A percentile compares a stretch with the other conserved stretches of the same genome.
Evolutionary conservation across 2,888 invertebrate species (phyloP).

Genomic region (Tethea ocularis): DNA sequence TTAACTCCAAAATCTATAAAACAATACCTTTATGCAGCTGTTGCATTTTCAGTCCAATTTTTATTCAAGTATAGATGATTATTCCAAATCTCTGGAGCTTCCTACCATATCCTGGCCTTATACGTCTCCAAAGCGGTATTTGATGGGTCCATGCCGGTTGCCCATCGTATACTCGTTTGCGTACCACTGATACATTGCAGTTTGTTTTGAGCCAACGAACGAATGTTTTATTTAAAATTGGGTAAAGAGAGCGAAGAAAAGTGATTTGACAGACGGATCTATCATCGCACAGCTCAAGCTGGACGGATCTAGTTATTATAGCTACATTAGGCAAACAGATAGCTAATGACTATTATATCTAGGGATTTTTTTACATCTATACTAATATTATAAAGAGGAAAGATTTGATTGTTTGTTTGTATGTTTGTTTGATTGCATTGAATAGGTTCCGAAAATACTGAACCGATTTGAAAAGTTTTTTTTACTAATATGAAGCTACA

Average conservation of each 20-base stretch:
- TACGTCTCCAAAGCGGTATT: constrained; percentile 25
- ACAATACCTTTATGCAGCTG: neutral
- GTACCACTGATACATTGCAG: constrained; percentile 19
- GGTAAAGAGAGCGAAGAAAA: neutral
- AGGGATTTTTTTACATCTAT: too few species aligned
- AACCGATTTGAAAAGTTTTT: too few species aligned
- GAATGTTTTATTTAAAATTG: neutral
- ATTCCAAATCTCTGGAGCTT: neutral
- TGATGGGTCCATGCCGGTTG: constrained; percentile 21
- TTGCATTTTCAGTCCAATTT: neutral
- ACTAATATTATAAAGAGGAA: too few species aligned
- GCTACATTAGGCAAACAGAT: too few species aligned
- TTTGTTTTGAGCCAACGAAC: neutral
- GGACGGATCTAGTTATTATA: too few species aligned
- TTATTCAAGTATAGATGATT: neutral
- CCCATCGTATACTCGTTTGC: constrained; percentile 31
- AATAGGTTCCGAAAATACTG: too few species aligned
- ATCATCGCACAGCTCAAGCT: too few species aligned
- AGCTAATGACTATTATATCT: too few species aligned
- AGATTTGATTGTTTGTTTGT: too few species aligned
- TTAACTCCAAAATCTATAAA: neutral
- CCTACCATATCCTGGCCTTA: neutral
- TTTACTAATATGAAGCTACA: too few species aligned
- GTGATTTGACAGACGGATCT: too few species aligned
- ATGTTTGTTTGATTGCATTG: too few species aligned